Base-by-base conservation (phyloP, 2,888 invertebrate species). In the Drosophila leonis region DNA sequence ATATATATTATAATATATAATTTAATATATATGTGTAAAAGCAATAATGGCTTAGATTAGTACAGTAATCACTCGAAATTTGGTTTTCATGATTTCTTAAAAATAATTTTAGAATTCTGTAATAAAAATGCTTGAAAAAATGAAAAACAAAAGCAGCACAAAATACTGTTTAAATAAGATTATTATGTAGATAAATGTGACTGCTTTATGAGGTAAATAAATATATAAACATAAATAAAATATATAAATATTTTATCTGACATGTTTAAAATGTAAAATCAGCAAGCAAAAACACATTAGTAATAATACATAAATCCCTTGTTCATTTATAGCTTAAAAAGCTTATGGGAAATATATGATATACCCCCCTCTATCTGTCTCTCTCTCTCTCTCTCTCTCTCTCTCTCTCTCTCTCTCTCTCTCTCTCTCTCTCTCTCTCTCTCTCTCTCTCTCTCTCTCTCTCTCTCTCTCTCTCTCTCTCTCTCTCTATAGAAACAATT, bases 291-390 rank as follows among this genome's bases (percentile, higher is more conserved):
- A 18, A 18, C 20, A 46, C 31, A 39, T 52, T n/a, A 29, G 55
- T 37, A 69, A 27, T 62, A 56, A 61, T 48, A 49, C n/a, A 24
- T 24, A 65, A 63, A 39, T 46, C 56, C 24, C 42, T 48, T 72
- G 54, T 66, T 72, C 64, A 64, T 61, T 57, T 67, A 67, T 35
- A 35, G 35, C 42, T 48, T 63, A 42, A 61, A 66, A 35, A 65
- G 49, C 33, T 59, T 57, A 49, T 33, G 41, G 48, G 42, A 48
- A 54, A 27, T 24, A 24, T 46, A 20, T 33, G 8, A 31, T 51
- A n/a, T 18, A n/a, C 2, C 13, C 18, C 31, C 5, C 15, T 20
- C 18, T 31, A 31, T 48, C n/a, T 48, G 1, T 4, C 0, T 46
- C 29, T n/a, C 7, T 20, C 39, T 31, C 33, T 4, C 52, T 33